Base-by-base conservation (phyloP, 2,888 invertebrate genomes). In the Himalopsyche anomala region DNA sequence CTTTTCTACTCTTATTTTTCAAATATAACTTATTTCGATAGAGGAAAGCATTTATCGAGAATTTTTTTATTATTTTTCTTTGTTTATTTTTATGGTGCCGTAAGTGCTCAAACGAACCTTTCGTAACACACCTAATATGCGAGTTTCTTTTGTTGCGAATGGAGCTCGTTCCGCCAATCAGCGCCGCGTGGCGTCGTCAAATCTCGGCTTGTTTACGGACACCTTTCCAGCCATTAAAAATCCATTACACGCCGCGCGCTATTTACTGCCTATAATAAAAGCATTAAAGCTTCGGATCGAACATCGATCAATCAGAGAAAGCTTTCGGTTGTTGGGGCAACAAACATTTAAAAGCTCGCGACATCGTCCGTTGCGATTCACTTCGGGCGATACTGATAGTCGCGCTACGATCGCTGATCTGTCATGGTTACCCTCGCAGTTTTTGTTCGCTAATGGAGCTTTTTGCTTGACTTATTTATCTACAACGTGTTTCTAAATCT, bases 211-310 rank as follows among this genome's bases (percentile, higher is more conserved):
- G 80, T 80, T 51, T 51, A 80, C 45, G 51, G 80, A 80, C 80
- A 80, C 80, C 80, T 80, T 80, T 42, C n/a, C 80, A 42, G 55
- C 83, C 84, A 86, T 86, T 86, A 86, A 86, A 86, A 86, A 86
- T 86, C 86, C 86, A 87, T 87, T 83, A 87, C 85, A 87, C 83
- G 51, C 40, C 62, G 79, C 28, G 40, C 79, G 54, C 82, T 82
- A 74, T 87, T 87, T 87, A 55, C 80, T 56, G 69, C 81, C 79
- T 42, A 51, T 84, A 84, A 84, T 84, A 84, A 56, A 80, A 79
- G 85, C 82, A 83, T 83, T 85, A 83, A 85, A 83, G 82, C 80
- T 56, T 28, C 81, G 51, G 86, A 86, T 86, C 86, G 84, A 85
- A 69, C 86, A 28, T 11, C 86, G 81, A 86, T 86, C 86, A 86